Conservation (phyloP, 2,797 vertebrate species). For the Sebastes cheni region DNA sequence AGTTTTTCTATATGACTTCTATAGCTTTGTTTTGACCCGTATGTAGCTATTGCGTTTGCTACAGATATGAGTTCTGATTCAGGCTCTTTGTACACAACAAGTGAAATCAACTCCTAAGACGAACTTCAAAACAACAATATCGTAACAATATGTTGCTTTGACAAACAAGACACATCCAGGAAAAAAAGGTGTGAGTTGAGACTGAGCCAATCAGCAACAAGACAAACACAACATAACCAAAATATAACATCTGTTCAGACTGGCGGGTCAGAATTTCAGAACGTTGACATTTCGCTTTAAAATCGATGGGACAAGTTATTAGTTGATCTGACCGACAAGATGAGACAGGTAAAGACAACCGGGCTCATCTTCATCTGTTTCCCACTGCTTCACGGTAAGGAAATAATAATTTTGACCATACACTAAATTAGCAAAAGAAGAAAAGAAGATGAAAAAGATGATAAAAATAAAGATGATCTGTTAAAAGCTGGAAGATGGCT, state of each 20-base stretch:
- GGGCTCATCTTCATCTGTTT: conserved; percentile 11
- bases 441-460: background rate
- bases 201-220: background rate
- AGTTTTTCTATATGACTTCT: too few species aligned
- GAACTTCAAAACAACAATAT: too few species aligned
- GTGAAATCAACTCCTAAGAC: background rate
- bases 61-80: too few species aligned
- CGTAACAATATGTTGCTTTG: background rate
- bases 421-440: background rate
- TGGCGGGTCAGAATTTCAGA: background rate
- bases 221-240: background rate
- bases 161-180: background rate
- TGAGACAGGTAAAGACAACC: background rate
- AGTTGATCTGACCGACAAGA: background rate
- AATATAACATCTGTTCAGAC: too few species aligned
- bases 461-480: background rate
- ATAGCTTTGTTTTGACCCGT: too few species aligned
- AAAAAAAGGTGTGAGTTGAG: too few species aligned
- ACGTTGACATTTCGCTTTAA: background rate
- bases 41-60: too few species aligned
- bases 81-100: background rate
- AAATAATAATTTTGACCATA: background rate
- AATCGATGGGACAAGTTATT: background rate
- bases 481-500: background rate
- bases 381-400: conserved; percentile 43